Conservation (phyloP, 2,888 invertebrate species). For the Cacoxenus indagator region DNA sequence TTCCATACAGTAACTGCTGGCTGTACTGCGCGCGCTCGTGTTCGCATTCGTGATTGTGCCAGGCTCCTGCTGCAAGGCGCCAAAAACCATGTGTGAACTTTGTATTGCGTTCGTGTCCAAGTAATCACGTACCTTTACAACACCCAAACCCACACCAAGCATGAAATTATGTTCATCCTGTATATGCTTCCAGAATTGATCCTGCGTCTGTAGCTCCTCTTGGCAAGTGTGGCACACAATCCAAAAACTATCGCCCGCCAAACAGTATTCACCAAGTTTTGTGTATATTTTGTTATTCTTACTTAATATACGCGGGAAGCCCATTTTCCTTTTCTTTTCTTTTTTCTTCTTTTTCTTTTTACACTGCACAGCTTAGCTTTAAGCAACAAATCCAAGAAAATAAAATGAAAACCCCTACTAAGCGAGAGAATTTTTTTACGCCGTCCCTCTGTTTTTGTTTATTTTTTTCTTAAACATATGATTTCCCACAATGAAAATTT, state of each 20-base stretch:
- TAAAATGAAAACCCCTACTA: conserved; percentile 6
- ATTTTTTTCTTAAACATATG: no score
- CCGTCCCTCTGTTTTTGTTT: no score
- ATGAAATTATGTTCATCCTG: conserved; percentile 67
- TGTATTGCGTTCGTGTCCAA: background rate
- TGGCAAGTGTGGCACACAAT: conserved; percentile 66
- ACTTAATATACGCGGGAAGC: conserved; percentile 67
- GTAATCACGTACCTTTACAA: conserved; percentile 49
- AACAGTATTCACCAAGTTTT: conserved; percentile 64
- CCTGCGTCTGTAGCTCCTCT: conserved; percentile 65
- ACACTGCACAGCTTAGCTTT: conserved; percentile 38
- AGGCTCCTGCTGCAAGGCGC: conserved; percentile 11
- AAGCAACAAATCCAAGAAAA: conserved; percentile 13
- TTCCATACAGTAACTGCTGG: conserved; percentile 56
- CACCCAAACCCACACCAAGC: conserved; percentile 45
- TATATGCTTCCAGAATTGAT: conserved; percentile 67
- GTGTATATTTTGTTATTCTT: conserved; percentile 67
- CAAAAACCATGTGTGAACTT: conserved; percentile 22
- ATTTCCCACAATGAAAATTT: no score
- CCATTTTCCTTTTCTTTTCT: conserved; percentile 52
- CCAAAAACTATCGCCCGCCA: conserved; percentile 65
- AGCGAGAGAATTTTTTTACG: no score
- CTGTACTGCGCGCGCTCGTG: conserved; percentile 47
- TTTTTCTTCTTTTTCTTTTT: no score
- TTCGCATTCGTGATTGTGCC: background rate